These are phyloP conservation scores for Limnephilus marmoratus DNA, from an alignment of 2,888 invertebrate genomes.

Conservation along the genomic window DNA sequence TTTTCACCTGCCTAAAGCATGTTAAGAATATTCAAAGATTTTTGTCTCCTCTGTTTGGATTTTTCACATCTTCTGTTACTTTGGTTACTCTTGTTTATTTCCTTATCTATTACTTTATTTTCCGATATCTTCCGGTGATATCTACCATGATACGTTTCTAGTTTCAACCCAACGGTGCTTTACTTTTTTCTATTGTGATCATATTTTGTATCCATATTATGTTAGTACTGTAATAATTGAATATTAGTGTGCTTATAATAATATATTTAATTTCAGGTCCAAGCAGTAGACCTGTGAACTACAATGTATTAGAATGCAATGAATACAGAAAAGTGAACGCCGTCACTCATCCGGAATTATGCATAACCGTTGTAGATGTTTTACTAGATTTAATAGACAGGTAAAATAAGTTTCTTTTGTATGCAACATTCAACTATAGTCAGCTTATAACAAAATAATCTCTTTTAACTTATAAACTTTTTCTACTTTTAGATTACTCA, in stretches of 20 bases:
- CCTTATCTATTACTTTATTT: background rate
- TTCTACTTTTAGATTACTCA: slow-evolving; percentile 54
- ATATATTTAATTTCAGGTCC: slow-evolving; percentile 39
- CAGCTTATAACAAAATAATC: background rate
- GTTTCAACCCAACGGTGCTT: background rate
- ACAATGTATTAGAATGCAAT: slow-evolving; percentile 69
- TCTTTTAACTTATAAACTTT: slow-evolving; percentile 4
- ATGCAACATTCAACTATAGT: background rate
- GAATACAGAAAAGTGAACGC: slow-evolving; percentile 71
- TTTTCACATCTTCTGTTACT: background rate
- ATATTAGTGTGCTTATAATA: background rate
- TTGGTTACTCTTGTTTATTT: background rate
- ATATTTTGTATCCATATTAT: background rate
- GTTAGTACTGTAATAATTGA: background rate
- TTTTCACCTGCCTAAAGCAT: too few relatives aligned
- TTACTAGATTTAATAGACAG: slow-evolving; percentile 78
- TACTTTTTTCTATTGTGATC: background rate
- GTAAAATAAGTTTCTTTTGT: slow-evolving; percentile 69
- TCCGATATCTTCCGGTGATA: background rate
- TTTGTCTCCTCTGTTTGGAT: too few relatives aligned
- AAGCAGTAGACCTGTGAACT: slow-evolving; percentile 67
- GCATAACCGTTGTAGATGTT: slow-evolving; percentile 78
- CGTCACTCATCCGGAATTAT: slow-evolving; percentile 79
- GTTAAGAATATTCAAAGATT: too few relatives aligned
- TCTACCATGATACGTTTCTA: background rate